Conservation (phyloP, 2,888 invertebrate species). For the Yponomeuta malinellus region DNA sequence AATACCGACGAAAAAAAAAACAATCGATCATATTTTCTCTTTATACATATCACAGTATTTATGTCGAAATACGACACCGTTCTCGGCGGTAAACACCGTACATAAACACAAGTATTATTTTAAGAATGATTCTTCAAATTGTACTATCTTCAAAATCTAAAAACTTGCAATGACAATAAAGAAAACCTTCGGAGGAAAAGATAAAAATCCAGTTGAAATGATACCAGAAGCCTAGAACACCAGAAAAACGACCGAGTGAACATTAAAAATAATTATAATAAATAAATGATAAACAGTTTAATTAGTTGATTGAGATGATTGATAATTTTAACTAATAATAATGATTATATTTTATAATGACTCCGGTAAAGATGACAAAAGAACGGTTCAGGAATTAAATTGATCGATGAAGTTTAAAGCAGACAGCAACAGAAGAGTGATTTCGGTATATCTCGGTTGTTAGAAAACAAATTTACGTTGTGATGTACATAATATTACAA, state of each 20-base stretch:
- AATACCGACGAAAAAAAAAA: slow-evolving; percentile 4
- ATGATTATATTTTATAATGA: not conserved
- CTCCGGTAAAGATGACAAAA: not conserved
- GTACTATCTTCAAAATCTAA: not conserved
- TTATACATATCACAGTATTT: slow-evolving; percentile 56
- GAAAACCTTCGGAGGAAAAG: not conserved
- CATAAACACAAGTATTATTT: not conserved
- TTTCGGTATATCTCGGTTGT: slow-evolving; percentile 65
- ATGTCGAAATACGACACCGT: too few species aligned
- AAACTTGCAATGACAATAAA: not conserved
- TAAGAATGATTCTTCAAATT: not conserved
- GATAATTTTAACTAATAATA: not conserved
- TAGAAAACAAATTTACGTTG: slow-evolving; percentile 68
- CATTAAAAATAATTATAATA: not conserved
- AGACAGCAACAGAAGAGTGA: slow-evolving; percentile 56
- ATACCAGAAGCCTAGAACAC: not conserved
- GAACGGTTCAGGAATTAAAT: not conserved
- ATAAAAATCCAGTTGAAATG: not conserved
- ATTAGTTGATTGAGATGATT: not conserved
- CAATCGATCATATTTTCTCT: slow-evolving; percentile 38
- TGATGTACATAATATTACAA: slow-evolving; percentile 66
- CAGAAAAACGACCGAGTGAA: not conserved
- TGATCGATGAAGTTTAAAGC: not conserved
- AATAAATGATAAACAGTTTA: slow-evolving; percentile 5
- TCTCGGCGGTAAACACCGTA: too few species aligned